phyloP scores from a whole-genome alignment of 2,113 vertebrate species.

The Macrotus californicus region DNA sequence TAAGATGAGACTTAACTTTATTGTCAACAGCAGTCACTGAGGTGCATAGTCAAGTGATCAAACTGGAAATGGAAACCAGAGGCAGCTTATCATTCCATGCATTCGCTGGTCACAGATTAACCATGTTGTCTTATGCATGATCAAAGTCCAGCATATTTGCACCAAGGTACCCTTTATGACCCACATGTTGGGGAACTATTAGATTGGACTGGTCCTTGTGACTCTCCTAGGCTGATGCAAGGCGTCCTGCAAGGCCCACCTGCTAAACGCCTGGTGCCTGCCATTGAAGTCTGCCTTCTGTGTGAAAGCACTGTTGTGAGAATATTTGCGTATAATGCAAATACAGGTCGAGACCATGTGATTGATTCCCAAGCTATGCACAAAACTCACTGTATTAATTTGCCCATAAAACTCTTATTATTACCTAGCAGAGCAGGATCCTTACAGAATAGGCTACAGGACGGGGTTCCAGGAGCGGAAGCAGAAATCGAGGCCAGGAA shows the following conservation, averaged over 20 bases:
- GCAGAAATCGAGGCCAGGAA: background rate
- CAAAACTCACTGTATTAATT: background rate
- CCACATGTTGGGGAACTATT: background rate
- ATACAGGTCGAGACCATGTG: background rate
- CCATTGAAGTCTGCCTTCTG: background rate
- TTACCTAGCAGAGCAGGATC: background rate
- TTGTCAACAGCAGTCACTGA: constrained; percentile 71
- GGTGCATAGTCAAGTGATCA: constrained; percentile 71
- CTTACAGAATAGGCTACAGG: background rate
- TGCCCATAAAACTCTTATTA: background rate
- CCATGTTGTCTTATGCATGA: constrained; percentile 50
- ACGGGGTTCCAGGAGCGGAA: background rate
- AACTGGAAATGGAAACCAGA: constrained; percentile 74
- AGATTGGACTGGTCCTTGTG: background rate
- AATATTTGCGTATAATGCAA: background rate
- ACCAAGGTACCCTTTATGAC: constrained; percentile 44
- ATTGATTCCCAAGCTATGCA: background rate
- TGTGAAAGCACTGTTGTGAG: background rate
- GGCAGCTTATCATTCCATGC: constrained; percentile 66
- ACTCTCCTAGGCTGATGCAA: background rate
- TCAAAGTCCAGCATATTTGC: constrained; percentile 57
- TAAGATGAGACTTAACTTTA: constrained; percentile 73
- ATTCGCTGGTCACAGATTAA: constrained; percentile 75
- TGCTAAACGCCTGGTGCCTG: background rate
- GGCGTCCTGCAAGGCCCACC: background rate